These are phyloP conservation scores for Nematopogon swammerdamellus DNA, from an alignment of 2,888 invertebrate species.

Conservation along the genomic window DNA sequence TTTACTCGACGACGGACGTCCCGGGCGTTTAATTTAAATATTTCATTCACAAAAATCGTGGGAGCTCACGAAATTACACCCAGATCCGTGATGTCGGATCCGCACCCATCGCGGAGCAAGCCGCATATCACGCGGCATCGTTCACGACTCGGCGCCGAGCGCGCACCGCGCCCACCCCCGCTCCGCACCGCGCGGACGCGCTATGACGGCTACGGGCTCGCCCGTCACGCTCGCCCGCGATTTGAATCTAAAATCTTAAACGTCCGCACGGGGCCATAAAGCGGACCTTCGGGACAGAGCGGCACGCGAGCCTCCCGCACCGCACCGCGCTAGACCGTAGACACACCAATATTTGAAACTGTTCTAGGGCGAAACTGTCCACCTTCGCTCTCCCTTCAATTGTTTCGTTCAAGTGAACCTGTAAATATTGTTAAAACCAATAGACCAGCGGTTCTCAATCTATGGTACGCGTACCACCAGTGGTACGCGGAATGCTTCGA, in stretches of 20 bases:
- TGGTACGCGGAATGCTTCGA: too few species aligned
- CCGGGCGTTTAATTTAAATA: neutral
- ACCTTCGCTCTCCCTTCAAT: too few species aligned
- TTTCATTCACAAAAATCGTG: neutral
- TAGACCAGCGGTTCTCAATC: too few species aligned
- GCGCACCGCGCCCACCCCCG: too few species aligned
- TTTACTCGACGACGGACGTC: neutral
- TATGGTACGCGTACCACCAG: too few species aligned
- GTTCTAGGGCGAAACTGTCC: too few species aligned
- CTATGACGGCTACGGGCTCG: neutral
- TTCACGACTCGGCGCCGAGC: too few species aligned
- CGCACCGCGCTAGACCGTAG: neutral
- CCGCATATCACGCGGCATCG: too few species aligned
- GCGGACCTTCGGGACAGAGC: neutral
- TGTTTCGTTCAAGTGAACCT: too few species aligned
- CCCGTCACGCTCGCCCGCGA: constrained; percentile 1
- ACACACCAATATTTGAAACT: too few species aligned
- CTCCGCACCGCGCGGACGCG: neutral
- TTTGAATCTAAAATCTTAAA: constrained; percentile 3
- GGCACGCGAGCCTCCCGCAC: neutral
- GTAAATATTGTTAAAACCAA: too few species aligned
- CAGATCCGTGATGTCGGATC: neutral
- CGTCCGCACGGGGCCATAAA: neutral
- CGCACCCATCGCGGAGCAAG: too few species aligned
- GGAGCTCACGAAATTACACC: neutral